These are phyloP conservation scores for Puntigrus tetrazona DNA, from an alignment of 2,113 vertebrate species.

Conservation along the genomic window DNA sequence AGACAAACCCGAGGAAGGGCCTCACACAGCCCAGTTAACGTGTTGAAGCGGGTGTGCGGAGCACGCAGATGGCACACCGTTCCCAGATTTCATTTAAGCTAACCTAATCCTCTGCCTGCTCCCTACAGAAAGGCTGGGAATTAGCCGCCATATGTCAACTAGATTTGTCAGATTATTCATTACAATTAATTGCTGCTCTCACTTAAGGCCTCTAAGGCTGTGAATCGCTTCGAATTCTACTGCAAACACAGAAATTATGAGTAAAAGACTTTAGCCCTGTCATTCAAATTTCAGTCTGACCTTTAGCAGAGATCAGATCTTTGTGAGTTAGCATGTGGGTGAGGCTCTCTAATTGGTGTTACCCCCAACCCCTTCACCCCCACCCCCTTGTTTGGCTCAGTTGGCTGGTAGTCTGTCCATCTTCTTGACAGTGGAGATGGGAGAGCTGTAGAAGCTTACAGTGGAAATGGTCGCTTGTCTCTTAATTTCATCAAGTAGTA, in stretches of 20 bases:
- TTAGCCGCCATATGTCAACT: slow-evolving; percentile 99
- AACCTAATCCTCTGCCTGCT: slow-evolving; percentile 99
- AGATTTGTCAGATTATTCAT: slow-evolving; percentile 99
- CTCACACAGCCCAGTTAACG: slow-evolving; percentile 89
- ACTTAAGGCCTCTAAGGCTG: slow-evolving; percentile 99
- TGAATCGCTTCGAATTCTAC: slow-evolving; percentile 99
- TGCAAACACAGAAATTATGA: slow-evolving; percentile 99
- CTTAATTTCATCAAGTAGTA: neutral
- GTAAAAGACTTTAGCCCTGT: slow-evolving; percentile 99
- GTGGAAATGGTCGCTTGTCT: neutral
- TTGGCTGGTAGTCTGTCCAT: slow-evolving; percentile 89
- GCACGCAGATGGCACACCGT: slow-evolving; percentile 98
- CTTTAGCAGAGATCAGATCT: slow-evolving; percentile 98
- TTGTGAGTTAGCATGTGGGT: slow-evolving; percentile 94
- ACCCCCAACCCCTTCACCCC: slow-evolving; percentile 23
- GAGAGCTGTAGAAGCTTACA: neutral
- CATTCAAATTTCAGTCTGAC: slow-evolving; percentile 99
- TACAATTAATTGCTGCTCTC: slow-evolving; percentile 99
- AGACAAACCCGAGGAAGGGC: slow-evolving; percentile 57
- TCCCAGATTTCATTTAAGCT: slow-evolving; percentile 99
- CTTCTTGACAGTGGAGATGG: slow-evolving; percentile 74
- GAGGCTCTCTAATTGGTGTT: slow-evolving; percentile 99
- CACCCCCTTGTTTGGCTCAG: slow-evolving; percentile 58
- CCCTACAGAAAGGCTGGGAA: slow-evolving; percentile 99
- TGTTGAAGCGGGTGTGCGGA: slow-evolving; percentile 80